Evolutionary conservation across 2,888 invertebrate genomes (phyloP), one percentile per base, ranked within the genome.

Genomic region (Amblyteles armatorius): DNA sequence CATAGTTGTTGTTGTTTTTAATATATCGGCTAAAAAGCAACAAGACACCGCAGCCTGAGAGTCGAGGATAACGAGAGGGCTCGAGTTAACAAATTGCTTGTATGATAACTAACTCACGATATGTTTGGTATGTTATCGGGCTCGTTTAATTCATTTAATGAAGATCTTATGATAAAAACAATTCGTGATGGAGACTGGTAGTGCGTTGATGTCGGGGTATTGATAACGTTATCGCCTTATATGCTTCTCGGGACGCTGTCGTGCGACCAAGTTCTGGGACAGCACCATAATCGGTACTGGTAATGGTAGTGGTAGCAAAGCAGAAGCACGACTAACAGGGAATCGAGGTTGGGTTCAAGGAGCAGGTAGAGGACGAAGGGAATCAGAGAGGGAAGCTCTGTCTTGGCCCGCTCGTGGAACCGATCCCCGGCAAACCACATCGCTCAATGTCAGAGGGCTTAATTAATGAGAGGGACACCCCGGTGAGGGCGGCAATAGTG

Each of bases 401-500:
- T 65, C 77, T 69, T 60, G 22, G 52, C 48, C 57, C 33, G 57
- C 36, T 29, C 84, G 48, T 82, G 86, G 77, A 83, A 63, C 29
- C 82, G 72, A 86, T 81, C 82, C 57, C 69, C 26, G 50, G 85
- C 57, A 77, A 82, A 81, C 87, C 88, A 85, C 88, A 88, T 88
- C 88, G 86, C 82, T 88, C 88, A 88, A 87, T 83, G 88, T 88
- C 88, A 87, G 63, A 82, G 73, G 76, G 82, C 85, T 87, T 88
- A 88, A 88, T 88, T 88, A 88, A 88, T 87, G 86, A 87, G 88
- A 85, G 78, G 82, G 86, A 86, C 79, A 87, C 72, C 76, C 82
- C 74, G 82, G 73, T 77, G 86, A 83, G 80, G 84, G 71, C 71
- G 69, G 83, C 83, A 76, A 76, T 85, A 79, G 69, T 52, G 68